A percentile compares a stretch with the other conserved stretches of the same genome.
Conservation (phyloP, 1,140 invertebrate species). For the Druon quercuslanigerum region DNA sequence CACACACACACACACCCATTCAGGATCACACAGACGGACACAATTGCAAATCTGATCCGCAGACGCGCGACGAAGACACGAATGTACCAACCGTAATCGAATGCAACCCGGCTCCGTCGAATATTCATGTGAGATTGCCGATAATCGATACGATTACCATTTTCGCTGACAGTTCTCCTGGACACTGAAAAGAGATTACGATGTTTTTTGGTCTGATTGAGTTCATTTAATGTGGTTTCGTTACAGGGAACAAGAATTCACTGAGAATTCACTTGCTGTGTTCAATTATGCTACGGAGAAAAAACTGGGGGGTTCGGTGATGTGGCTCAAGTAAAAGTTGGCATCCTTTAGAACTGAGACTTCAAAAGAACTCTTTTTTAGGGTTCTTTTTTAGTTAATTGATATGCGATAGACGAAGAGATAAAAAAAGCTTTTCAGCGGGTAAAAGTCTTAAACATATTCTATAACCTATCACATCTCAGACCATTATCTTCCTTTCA, state of each 20-base stretch:
- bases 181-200: constrained; percentile 28
- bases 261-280: constrained; percentile 9
- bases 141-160: constrained; percentile 31
- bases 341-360: too few species aligned
- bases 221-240: constrained; percentile 25
- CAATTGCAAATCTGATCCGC: not conserved
- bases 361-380: too few species aligned
- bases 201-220: constrained; percentile 6
- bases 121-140: constrained; percentile 28
- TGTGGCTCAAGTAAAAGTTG: too few species aligned
- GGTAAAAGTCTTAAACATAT: too few species aligned
- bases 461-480: too few species aligned
- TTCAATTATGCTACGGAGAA: not conserved
- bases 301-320: too few species aligned
- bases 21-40: not conserved
- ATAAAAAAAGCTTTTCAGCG: too few species aligned
- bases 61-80: constrained; percentile 1
- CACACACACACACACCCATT: not conserved
- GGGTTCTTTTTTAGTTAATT: too few species aligned
- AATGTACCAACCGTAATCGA: constrained; percentile 29
- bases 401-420: too few species aligned
- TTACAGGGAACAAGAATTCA: not conserved
- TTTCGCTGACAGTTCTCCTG: constrained; percentile 28
- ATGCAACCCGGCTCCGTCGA: constrained; percentile 30
- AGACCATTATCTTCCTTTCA: too few species aligned